A percentile compares a stretch with the other conserved stretches of the same genome.
Evolutionary conservation across 30 jellyfish, hydroid and myxozoan species (phyloP).

Genomic region (Turritopsis dohrnii): DNA sequence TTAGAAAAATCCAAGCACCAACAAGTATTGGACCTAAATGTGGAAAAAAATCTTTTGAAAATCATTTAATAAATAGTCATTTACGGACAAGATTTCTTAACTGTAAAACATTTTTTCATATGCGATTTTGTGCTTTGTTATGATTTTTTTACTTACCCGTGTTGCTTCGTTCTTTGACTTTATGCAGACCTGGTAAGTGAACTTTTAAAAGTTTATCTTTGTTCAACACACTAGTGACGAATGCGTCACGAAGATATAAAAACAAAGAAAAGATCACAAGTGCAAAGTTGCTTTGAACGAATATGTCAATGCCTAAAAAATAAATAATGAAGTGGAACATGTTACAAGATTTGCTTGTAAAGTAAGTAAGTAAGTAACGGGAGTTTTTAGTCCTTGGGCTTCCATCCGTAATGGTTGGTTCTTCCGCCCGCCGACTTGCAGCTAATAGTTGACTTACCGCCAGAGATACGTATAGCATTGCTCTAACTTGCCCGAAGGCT

Average conservation of each 20-base stretch:
- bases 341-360: too few relatives aligned
- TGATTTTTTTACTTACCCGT: not conserved
- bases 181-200: slow-evolving; percentile 44
- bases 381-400: too few relatives aligned
- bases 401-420: too few relatives aligned
- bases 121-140: too few relatives aligned
- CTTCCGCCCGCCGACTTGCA: too few relatives aligned
- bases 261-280: slow-evolving; percentile 50
- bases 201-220: slow-evolving; percentile 15
- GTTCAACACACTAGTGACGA: slow-evolving; percentile 21
- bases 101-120: too few relatives aligned
- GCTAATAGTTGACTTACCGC: too few relatives aligned
- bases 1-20: slow-evolving; percentile 45
- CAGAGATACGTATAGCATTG: too few relatives aligned
- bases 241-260: slow-evolving; percentile 49
- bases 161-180: slow-evolving; percentile 16
- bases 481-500: too few relatives aligned
- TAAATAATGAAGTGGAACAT: not conserved
- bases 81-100: too few relatives aligned
- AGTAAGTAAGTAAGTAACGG: too few relatives aligned
- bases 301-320: slow-evolving; percentile 74
- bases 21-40: slow-evolving; percentile 44
- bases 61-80: not conserved
- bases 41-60: not conserved
- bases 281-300: slow-evolving; percentile 68